Conservation (phyloP, 2,113 vertebrate genomes). For the Oreochromis niloticus region DNA sequence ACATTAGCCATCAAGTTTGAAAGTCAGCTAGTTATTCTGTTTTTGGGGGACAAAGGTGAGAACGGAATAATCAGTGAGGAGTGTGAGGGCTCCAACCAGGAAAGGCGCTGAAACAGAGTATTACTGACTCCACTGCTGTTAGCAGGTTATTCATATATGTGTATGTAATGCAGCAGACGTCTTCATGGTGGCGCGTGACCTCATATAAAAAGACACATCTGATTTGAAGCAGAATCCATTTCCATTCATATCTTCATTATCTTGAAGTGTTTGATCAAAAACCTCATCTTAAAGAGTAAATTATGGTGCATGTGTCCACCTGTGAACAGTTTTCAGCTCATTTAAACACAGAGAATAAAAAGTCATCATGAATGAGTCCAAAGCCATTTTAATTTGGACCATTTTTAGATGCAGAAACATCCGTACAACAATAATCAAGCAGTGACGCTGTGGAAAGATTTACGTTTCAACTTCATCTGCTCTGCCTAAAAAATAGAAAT, state of each 20-base stretch:
- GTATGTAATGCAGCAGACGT: neutral
- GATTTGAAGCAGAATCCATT: accelerated
- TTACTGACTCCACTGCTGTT: neutral
- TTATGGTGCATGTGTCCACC: neutral
- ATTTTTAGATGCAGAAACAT: neutral
- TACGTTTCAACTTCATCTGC: neutral
- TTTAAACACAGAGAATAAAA: neutral
- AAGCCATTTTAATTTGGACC: neutral
- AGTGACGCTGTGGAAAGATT: neutral
- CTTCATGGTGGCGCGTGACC: neutral
- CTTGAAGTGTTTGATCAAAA: neutral
- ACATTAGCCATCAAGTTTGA: neutral
- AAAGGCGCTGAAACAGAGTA: neutral
- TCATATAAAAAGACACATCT: neutral
- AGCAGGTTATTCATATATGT: neutral
- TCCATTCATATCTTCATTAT: neutral
- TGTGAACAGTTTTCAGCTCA: neutral
- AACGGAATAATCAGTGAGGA: neutral
- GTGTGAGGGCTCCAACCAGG: neutral
- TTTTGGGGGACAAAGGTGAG: neutral
- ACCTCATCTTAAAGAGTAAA: neutral
- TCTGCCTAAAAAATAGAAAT: neutral
- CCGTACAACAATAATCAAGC: neutral
- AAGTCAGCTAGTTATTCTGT: neutral
- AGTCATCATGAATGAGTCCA: neutral